Percentiles rank a stretch among this genome's conserved stretches.
Conservation (phyloP, 2,113 vertebrate species). For the Phylloscopus trochiloides region DNA sequence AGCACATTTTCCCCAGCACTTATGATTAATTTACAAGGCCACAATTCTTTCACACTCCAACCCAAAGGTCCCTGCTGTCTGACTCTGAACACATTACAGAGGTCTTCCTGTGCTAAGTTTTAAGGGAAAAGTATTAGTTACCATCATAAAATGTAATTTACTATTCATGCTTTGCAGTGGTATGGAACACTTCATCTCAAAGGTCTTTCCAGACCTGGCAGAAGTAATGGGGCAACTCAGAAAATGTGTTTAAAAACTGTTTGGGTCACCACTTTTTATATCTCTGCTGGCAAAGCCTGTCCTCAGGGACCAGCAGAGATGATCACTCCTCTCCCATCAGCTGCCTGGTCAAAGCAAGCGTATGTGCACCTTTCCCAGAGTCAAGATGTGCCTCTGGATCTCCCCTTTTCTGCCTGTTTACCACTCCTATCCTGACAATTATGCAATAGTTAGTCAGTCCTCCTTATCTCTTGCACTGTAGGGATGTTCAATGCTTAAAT, state of each 20-base stretch:
- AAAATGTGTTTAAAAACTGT: background rate
- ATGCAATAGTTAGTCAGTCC: background rate
- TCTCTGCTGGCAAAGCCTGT: background rate
- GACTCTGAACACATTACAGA: background rate
- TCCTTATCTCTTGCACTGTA: background rate
- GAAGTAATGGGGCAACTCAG: background rate
- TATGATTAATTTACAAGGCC: background rate
- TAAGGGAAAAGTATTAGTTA: background rate
- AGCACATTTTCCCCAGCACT: background rate
- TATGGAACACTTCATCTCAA: background rate
- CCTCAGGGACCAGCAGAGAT: background rate
- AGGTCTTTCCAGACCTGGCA: background rate
- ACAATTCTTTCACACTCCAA: background rate
- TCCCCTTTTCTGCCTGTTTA: background rate
- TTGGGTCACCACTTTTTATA: background rate
- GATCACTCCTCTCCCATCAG: background rate
- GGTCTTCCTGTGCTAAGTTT: background rate
- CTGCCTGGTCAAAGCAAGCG: background rate
- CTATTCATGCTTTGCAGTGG: background rate
- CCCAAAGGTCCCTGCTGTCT: background rate
- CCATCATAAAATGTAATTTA: background rate
- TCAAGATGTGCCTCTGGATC: background rate
- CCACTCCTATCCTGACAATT: background rate
- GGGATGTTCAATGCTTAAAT: background rate
- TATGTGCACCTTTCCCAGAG: background rate